Evolutionary conservation across 2,888 invertebrate species (phyloP), one percentile per base, ranked within the genome.

Genomic region (Rapana venosa): DNA sequence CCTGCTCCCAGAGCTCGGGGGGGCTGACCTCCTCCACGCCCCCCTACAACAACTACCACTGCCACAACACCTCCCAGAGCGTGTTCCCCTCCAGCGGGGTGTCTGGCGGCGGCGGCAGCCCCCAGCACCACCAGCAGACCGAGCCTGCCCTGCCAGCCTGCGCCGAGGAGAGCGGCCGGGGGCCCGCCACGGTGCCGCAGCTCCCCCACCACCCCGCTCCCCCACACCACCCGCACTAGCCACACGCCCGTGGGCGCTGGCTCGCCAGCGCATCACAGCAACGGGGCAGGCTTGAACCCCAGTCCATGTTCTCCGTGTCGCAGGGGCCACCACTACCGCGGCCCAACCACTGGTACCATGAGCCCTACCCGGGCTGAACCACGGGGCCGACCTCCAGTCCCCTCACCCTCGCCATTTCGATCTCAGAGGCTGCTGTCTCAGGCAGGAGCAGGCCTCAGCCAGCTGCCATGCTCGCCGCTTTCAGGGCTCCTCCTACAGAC

Each of bases 391-490:
- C 66, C 74, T 89, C 89, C 74, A 56, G 86, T 90, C 93, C 4
- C 92, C 4, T 93, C 94, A 1, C 93, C 93, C 8, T 94, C 88
- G 90, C 93, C 89, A 93, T 94, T 94, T 94, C 90, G 94, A 95
- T 70, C 94, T 74, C 94, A 94, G 91, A 92, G 94, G 87, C 92
- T 94, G 77, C 90, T 94, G 1, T 92, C 93, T 13, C 91, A 92
- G 90, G 89, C 35, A 93, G 93, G 86, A 86, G 92, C 92, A 92
- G 87, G 84, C 92, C 20, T 92, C 94, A 22, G 92, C 94, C 15
- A 95, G 94, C 90, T 95, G 95, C 90, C 95, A 95, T n/a, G 88
- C 93, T 95, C 26, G 94, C 95, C 0, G 94, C 95, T n/a, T 95
- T 95, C 91, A 91, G 94, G 83, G 91, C 94, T 2, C 93, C 90